Evolutionary conservation across 2,797 vertebrate species (phyloP), one percentile per base, ranked within the genome.

Genomic region (Pipistrellus pygmaeus): DNA sequence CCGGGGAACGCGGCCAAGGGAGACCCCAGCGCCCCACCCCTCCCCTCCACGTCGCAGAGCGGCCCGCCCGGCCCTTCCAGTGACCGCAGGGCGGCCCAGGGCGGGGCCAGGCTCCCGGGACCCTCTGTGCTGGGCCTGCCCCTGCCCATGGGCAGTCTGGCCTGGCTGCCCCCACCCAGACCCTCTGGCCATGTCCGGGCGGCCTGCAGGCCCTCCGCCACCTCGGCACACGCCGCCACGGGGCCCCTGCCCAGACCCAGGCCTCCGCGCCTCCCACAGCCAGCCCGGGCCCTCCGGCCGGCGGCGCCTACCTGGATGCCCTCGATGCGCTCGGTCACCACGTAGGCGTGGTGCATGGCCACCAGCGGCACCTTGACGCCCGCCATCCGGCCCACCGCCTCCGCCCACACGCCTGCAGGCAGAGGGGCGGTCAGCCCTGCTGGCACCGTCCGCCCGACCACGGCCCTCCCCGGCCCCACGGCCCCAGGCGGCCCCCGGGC

Each of bases 271-370:
- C 30, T 20, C 27, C 8, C 44, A 2, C 1, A 3, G 48, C 20
- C 66, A n/a, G n/a, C n/a, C n/a, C 9, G 44, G 23, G 15, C 13
- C 35, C 27, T 0, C 15, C 17, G 7, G 2, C 0, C 5, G 25
- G 68, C 7, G 0, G 23, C 0, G 25, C 97, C 62, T 95, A 99
- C 99, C 99, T 99, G 99, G 93, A 99, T 99, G 81, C 99, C 99
- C 92, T 99, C 99, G 0, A 99, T 99, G 97, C 99, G 98, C 97
- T 99, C 99, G 0, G 99, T 99, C 96, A 99, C 99, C 2, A 99
- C 99, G 0, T 99, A 99, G 44, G 99, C 99, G 0, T 99, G 99
- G 97, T 99, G 99, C 99, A 99, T 99, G 0, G 98, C 99, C 46
- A 99, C 95, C 66, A 99, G 98, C 0, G 99, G 99, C 62, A 99